These are phyloP conservation scores for Micromussa lordhowensis DNA, from an alignment of 92 coral and sea anemone species.

Conservation along the genomic window DNA sequence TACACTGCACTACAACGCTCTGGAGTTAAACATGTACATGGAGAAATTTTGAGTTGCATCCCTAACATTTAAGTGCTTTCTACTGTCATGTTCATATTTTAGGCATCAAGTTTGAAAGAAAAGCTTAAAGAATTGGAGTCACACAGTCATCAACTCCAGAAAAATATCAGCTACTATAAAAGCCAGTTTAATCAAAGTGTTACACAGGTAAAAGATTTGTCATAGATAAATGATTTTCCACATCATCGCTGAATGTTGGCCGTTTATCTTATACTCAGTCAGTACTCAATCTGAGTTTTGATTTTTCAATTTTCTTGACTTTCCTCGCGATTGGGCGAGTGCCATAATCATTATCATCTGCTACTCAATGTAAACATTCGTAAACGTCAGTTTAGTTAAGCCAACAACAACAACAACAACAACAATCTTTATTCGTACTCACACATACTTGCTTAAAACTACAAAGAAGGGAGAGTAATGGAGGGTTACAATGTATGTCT, in stretches of 20 bases:
- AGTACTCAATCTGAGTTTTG: too few species aligned
- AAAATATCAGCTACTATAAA: conserved; percentile 85
- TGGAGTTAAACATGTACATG: not conserved
- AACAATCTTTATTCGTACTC: too few species aligned
- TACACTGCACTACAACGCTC: not conserved
- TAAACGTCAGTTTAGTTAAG: too few species aligned
- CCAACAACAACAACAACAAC: too few species aligned
- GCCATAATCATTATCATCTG: too few species aligned
- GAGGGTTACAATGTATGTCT: too few species aligned
- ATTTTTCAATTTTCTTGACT: not conserved
- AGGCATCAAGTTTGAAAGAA: conserved; percentile 85
- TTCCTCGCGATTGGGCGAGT: too few species aligned
- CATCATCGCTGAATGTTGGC: not conserved
- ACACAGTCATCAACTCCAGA: conserved; percentile 77
- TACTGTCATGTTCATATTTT: not conserved
- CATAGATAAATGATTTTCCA: not conserved
- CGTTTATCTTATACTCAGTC: too few species aligned
- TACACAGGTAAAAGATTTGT: conserved; percentile 70
- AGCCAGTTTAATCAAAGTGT: conserved; percentile 87
- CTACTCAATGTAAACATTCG: too few species aligned
- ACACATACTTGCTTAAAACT: too few species aligned
- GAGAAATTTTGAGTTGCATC: not conserved
- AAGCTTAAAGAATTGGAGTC: conserved; percentile 83
- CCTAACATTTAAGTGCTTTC: not conserved
- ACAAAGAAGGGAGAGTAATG: too few species aligned